Conservation (phyloP, 2,797 vertebrate species). For the Pampus argenteus region DNA sequence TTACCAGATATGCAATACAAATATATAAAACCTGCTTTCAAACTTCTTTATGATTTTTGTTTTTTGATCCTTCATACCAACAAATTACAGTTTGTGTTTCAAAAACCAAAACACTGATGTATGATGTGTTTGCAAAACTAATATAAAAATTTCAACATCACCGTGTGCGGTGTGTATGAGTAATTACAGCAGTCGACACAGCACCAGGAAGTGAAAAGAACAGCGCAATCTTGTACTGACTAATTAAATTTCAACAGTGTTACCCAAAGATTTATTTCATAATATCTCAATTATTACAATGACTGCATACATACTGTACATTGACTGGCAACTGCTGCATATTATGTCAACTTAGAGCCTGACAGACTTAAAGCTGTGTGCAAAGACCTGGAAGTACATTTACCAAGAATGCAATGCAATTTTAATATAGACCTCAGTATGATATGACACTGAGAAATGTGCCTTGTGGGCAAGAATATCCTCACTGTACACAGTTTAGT, state of each 20-base stretch:
- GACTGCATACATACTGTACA: constrained; percentile 1
- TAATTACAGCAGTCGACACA: background rate
- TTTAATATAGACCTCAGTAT: background rate
- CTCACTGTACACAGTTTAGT: background rate
- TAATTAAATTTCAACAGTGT: background rate
- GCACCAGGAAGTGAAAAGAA: background rate
- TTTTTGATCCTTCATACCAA: background rate
- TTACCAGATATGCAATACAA: background rate
- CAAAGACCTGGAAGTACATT: constrained; percentile 35
- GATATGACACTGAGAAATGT: constrained; percentile 14
- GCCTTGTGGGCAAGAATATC: background rate
- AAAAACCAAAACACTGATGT: background rate
- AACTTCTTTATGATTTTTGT: background rate
- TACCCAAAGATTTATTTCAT: background rate
- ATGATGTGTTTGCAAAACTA: background rate
- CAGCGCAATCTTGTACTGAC: background rate
- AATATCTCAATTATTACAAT: background rate
- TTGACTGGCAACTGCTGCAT: background rate
- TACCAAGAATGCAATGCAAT: constrained; percentile 18
- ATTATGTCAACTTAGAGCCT: background rate
- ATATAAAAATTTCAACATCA: constrained; percentile 16
- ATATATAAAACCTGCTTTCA: background rate
- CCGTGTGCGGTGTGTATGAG: background rate
- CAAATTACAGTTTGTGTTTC: background rate
- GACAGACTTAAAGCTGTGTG: constrained; percentile 1